Evolutionary conservation across 1,140 invertebrate species (phyloP).

Genomic region (Drosophila grimshawi): DNA sequence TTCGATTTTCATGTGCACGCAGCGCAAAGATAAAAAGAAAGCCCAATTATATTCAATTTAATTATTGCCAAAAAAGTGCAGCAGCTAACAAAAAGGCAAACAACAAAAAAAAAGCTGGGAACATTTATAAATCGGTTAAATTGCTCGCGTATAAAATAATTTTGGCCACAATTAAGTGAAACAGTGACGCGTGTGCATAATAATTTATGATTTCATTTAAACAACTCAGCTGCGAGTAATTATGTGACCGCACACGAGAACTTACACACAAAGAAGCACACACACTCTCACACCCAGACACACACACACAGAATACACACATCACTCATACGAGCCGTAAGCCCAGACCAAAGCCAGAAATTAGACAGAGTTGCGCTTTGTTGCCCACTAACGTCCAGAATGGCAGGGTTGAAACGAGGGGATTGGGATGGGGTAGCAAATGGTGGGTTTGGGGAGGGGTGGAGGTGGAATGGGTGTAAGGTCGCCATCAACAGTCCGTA

Average conservation of each 20-base stretch:
- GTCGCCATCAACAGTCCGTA: slow-evolving; percentile 44
- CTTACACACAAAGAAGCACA: slow-evolving; percentile 3
- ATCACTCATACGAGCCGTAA: slow-evolving; percentile 52
- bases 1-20: too few relatives aligned
- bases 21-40: neutral
- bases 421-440: neutral
- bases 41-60: neutral
- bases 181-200: slow-evolving; percentile 47
- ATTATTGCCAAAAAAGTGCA: slow-evolving; percentile 7
- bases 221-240: slow-evolving; percentile 74
- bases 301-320: slow-evolving; percentile 15
- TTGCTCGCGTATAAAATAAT: slow-evolving; percentile 59
- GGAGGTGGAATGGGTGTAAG: neutral
- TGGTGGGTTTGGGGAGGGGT: neutral
- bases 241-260: slow-evolving; percentile 61
- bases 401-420: neutral
- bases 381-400: slow-evolving; percentile 9
- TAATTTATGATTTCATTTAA: slow-evolving; percentile 81
- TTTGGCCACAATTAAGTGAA: slow-evolving; percentile 75
- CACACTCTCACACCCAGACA: too few relatives aligned
- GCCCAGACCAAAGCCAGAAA: slow-evolving; percentile 27
- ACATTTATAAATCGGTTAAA: slow-evolving; percentile 58
- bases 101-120: neutral
- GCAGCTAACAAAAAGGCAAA: neutral
- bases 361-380: slow-evolving; percentile 47